phyloP scores from a whole-genome alignment of 2,113 vertebrate genomes.

The Leucosticte australis region DNA sequence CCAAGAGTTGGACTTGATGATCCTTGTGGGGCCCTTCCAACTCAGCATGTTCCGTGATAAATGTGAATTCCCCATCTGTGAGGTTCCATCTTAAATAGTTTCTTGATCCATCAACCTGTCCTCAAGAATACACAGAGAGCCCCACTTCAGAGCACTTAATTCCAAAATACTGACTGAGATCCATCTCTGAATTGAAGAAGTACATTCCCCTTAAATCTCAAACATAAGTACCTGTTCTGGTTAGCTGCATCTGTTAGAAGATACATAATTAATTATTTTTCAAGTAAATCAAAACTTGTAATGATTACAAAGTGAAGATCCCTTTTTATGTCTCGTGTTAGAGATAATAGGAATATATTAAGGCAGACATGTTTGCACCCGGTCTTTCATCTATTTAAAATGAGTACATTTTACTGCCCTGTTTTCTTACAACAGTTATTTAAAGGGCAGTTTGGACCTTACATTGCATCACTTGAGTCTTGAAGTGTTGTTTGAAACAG shows the following conservation, averaged over 20 bases:
- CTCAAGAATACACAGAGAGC: neutral
- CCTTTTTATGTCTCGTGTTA: neutral
- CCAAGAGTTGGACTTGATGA: neutral
- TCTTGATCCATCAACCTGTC: neutral
- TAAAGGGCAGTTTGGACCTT: neutral
- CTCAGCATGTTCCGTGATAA: neutral
- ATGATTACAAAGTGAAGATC: neutral
- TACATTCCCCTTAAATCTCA: neutral
- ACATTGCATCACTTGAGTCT: neutral
- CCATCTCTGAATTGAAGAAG: neutral
- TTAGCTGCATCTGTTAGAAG: neutral
- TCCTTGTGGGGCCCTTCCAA: neutral
- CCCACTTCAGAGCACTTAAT: neutral
- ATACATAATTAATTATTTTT: neutral
- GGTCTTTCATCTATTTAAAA: rapidly evolving
- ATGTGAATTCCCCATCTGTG: neutral
- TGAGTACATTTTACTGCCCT: neutral
- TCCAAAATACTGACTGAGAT: neutral
- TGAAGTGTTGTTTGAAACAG: neutral
- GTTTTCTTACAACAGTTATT: neutral
- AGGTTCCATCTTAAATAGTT: neutral
- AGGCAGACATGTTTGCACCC: neutral
- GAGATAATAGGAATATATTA: neutral
- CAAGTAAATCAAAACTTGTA: neutral
- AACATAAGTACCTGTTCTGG: neutral